These are phyloP conservation scores for Caenorhabditis brenneri DNA, from an alignment of 1,140 invertebrate genomes.

Conservation along the genomic window DNA sequence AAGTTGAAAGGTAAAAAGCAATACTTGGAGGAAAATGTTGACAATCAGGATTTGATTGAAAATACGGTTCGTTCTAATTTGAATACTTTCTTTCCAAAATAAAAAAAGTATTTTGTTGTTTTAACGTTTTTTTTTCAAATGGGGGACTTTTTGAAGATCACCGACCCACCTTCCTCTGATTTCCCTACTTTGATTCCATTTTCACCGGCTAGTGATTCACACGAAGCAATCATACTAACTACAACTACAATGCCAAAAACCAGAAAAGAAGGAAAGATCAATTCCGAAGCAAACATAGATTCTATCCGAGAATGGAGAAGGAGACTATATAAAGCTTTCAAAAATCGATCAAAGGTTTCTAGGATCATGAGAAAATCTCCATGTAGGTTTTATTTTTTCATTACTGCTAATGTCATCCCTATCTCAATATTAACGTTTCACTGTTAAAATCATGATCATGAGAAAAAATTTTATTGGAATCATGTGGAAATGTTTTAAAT, in stretches of 20 bases:
- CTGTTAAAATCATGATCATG: too few species aligned
- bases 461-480: background rate
- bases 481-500: background rate
- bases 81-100: background rate
- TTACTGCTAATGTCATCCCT: too few species aligned
- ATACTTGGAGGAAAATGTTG: background rate
- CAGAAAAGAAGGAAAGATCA: constrained; percentile 34
- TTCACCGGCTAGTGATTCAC: background rate
- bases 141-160: background rate
- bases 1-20: background rate
- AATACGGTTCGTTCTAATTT: background rate
- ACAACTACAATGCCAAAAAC: background rate
- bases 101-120: background rate
- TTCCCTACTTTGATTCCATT: background rate
- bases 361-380: background rate
- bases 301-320: constrained; percentile 36
- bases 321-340: constrained; percentile 44
- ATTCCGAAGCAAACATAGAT: constrained; percentile 10
- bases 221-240: background rate
- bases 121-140: background rate
- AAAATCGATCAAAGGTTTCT: background rate
- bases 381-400: background rate
- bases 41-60: background rate
- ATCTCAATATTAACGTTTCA: too few species aligned
- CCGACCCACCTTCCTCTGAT: background rate